Percentiles rank a stretch among this genome's conserved stretches.
Evolutionary conservation across 1,140 invertebrate genomes (phyloP).

Genomic region (Drosophila triauraria): DNA sequence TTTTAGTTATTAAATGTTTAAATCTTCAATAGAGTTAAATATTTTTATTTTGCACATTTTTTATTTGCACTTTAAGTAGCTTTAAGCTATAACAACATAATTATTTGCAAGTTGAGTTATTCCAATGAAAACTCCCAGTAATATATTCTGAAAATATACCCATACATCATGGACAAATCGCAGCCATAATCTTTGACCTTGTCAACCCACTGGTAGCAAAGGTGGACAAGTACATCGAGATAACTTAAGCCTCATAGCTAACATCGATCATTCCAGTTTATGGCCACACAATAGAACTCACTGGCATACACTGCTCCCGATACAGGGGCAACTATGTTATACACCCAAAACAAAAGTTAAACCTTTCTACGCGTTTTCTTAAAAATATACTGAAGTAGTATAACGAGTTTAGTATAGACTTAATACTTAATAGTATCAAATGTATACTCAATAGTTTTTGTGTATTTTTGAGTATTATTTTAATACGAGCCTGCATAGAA

Average conservation of each 20-base stretch:
- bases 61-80: background rate
- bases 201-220: background rate
- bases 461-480: too few species aligned
- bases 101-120: background rate
- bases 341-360: too few species aligned
- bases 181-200: constrained; percentile 39
- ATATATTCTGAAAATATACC: constrained; percentile 1
- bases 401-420: too few species aligned
- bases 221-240: constrained; percentile 26
- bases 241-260: constrained; percentile 27
- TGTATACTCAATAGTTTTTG: too few species aligned
- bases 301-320: constrained; percentile 7
- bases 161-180: constrained; percentile 15
- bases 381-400: too few species aligned
- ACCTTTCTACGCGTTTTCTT: too few species aligned
- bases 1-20: background rate
- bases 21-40: background rate
- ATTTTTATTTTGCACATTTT: background rate
- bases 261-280: constrained; percentile 31
- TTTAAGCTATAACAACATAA: background rate
- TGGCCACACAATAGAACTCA: constrained; percentile 24
- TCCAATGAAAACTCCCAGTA: background rate
- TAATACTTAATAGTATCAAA: too few species aligned
- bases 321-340: constrained; percentile 9
- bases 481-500: too few species aligned